Evolutionary conservation across 2,888 invertebrate genomes (phyloP).

Genomic region (Orthonevra nobilis): DNA sequence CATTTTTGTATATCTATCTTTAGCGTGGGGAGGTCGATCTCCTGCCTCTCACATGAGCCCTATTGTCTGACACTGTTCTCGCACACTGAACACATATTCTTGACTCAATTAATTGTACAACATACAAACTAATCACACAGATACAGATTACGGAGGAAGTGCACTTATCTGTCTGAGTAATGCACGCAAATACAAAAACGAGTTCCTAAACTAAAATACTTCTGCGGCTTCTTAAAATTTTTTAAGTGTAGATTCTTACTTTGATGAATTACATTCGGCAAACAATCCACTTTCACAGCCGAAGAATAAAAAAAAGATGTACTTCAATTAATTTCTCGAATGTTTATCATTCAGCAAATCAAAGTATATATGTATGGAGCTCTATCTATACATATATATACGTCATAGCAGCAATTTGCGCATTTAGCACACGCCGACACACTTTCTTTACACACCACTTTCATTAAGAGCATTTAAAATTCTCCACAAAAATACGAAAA

Average conservation of each 20-base stretch:
- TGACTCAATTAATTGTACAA: slow-evolving; percentile 65
- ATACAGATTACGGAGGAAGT: slow-evolving; percentile 45
- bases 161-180: too few relatives aligned
- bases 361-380: too few relatives aligned
- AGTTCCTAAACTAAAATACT: too few relatives aligned
- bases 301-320: slow-evolving; percentile 26
- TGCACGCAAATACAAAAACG: slow-evolving; percentile 48
- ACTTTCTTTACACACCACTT: slow-evolving; percentile 40
- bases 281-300: slow-evolving; percentile 30
- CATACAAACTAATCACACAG: slow-evolving; percentile 41
- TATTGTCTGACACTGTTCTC: slow-evolving; percentile 33
- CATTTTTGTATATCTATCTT: slow-evolving; percentile 67
- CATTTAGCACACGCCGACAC: slow-evolving; percentile 25
- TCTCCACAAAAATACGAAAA: not conserved
- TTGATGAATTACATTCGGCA: slow-evolving; percentile 37
- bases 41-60: slow-evolving; percentile 25
- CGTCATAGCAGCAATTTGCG: slow-evolving; percentile 40
- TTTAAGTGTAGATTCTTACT: slow-evolving; percentile 29
- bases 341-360: slow-evolving; percentile 56
- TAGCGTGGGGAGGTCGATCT: slow-evolving; percentile 65
- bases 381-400: not conserved
- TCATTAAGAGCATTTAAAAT: slow-evolving; percentile 12
- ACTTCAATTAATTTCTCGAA: slow-evolving; percentile 51
- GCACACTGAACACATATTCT: slow-evolving; percentile 51
- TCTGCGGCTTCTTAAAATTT: too few relatives aligned